Evolutionary conservation across 2,888 invertebrate genomes (phyloP).

Genomic region (Drosophila kuntzei): DNA sequence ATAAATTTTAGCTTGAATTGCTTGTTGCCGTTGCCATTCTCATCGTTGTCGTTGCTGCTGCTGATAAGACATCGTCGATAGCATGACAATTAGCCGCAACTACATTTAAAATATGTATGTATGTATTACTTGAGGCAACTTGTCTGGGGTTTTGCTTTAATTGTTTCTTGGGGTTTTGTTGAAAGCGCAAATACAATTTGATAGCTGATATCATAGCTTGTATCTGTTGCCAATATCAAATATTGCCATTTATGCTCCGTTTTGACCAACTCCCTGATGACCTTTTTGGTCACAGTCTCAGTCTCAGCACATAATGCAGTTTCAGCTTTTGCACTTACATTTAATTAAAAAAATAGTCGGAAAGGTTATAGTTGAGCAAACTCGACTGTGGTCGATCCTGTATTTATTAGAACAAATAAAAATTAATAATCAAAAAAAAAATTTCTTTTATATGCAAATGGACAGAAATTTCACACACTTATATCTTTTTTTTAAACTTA

Average conservation of each 20-base stretch:
- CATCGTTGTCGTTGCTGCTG: conserved; percentile 17
- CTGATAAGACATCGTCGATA: conserved; percentile 74
- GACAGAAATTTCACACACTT: too few species aligned
- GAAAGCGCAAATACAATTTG: conserved; percentile 69
- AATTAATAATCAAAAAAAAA: too few species aligned
- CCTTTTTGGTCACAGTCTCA: background rate
- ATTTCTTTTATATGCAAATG: too few species aligned
- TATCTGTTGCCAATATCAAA: conserved; percentile 14
- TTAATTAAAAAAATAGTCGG: conserved; percentile 69
- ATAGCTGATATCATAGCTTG: conserved; percentile 50
- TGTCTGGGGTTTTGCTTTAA: conserved; percentile 50
- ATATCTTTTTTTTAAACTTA: too few species aligned
- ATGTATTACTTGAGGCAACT: conserved; percentile 16
- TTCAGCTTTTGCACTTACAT: conserved; percentile 57
- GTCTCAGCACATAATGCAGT: background rate
- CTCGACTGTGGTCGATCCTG: background rate
- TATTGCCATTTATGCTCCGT: background rate
- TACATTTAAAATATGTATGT: conserved; percentile 60
- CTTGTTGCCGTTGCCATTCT: conserved; percentile 53
- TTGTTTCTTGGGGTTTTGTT: conserved; percentile 72
- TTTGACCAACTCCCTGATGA: conserved; percentile 24
- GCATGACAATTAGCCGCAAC: conserved; percentile 77
- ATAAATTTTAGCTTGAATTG: conserved; percentile 70
- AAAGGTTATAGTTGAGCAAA: background rate
- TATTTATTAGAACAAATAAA: too few species aligned